A percentile compares a stretch with the other conserved stretches of the same genome.
Conservation (phyloP, 2,888 invertebrate genomes). For the Andricus curvator region DNA sequence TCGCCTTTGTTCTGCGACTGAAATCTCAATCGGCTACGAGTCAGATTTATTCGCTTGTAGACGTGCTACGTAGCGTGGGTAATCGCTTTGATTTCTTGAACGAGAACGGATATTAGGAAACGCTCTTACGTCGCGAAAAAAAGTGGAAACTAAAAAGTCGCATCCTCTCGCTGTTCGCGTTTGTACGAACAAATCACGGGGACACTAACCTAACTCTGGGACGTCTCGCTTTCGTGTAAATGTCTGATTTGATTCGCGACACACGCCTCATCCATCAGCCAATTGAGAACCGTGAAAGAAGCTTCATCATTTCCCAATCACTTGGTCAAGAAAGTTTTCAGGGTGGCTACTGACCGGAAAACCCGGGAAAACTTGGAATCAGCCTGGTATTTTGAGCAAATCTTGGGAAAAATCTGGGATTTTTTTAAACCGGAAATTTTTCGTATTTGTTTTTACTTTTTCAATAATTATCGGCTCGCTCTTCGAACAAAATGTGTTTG, state of each 20-base stretch:
- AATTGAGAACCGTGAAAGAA: not conserved
- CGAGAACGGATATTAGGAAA: slow-evolving; percentile 76
- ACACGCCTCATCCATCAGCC: slow-evolving; percentile 27
- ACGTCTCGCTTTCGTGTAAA: slow-evolving; percentile 50
- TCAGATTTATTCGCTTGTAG: slow-evolving; percentile 65
- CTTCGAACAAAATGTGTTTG: no score
- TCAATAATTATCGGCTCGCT: no score
- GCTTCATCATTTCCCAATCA: not conserved
- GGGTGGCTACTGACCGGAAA: no score
- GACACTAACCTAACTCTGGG: slow-evolving; percentile 49
- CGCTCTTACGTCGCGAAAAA: slow-evolving; percentile 61
- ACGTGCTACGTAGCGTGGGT: slow-evolving; percentile 63
- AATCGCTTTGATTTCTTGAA: slow-evolving; percentile 74
- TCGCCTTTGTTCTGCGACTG: slow-evolving; percentile 36
- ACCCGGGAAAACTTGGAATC: no score
- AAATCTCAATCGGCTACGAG: slow-evolving; percentile 33
- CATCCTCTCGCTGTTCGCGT: slow-evolving; percentile 9
- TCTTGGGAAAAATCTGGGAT: no score
- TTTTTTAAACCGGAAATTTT: no score
- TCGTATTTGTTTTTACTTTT: no score
- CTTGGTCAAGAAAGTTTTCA: not conserved
- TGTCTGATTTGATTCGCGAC: slow-evolving; percentile 40
- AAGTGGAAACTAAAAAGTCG: slow-evolving; percentile 36
- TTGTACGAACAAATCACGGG: slow-evolving; percentile 41
- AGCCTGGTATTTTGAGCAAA: no score